Conservation (phyloP, 2,797 vertebrate genomes). For the Meriones psammophilus region DNA sequence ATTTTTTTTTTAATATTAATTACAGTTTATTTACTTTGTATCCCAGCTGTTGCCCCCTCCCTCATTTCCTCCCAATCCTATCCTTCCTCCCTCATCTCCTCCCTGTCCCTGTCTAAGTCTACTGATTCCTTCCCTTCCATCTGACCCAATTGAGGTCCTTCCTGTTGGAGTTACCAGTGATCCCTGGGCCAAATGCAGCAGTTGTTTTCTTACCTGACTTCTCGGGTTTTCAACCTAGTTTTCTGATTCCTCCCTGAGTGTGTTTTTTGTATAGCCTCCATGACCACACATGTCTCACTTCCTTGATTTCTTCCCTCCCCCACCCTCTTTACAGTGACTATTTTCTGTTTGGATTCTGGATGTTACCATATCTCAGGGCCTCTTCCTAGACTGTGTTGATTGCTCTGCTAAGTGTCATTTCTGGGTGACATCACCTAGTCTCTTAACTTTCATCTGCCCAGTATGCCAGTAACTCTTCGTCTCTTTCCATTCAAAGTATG, state of each 20-base stretch:
- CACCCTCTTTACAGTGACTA: background rate
- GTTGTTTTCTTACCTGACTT: background rate
- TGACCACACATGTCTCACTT: background rate
- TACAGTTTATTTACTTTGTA: too few species aligned
- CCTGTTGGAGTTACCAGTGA: too few species aligned
- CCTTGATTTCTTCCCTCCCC: background rate
- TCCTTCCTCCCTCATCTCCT: too few species aligned
- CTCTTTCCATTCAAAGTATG: background rate
- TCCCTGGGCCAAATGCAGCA: background rate
- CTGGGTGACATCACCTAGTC: background rate
- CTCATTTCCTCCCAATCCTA: too few species aligned
- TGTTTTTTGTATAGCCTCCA: background rate
- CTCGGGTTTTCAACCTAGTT: background rate
- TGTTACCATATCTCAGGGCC: background rate
- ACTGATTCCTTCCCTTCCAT: too few species aligned
- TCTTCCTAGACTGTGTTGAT: background rate
- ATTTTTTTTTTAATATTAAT: too few species aligned
- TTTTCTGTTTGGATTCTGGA: background rate
- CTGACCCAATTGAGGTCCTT: background rate
- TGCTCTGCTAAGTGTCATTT: background rate
- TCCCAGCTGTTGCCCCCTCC: too few species aligned
- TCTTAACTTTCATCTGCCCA: background rate
- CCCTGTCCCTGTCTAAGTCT: too few species aligned
- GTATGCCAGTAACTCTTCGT: background rate
- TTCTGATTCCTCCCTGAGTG: background rate